These are phyloP conservation scores for Passer domesticus DNA, from an alignment of 2,113 vertebrate genomes.

Conservation along the genomic window DNA sequence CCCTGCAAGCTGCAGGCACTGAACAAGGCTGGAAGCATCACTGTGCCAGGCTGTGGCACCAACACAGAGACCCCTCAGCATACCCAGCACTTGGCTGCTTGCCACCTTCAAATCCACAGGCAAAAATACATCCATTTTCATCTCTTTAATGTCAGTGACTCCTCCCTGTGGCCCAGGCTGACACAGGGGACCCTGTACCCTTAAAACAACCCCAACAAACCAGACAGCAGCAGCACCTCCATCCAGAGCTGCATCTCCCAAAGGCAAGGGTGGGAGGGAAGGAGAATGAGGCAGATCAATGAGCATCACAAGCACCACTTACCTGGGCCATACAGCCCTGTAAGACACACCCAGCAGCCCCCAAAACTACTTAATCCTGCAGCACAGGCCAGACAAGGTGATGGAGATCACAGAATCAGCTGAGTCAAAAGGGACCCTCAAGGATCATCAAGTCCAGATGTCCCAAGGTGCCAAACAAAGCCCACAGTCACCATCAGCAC, in stretches of 20 bases:
- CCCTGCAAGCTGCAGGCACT: not conserved
- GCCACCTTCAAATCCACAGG: not conserved
- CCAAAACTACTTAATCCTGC: not conserved
- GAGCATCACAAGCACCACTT: not conserved
- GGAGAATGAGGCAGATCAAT: not conserved
- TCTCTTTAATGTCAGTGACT: not conserved
- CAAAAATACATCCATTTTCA: not conserved
- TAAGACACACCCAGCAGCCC: not conserved
- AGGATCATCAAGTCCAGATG: not conserved
- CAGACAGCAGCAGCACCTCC: not conserved
- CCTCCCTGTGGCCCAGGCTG: rapidly evolving
- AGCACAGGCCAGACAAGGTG: not conserved
- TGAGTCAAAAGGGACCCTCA: not conserved
- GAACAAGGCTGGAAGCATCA: not conserved
- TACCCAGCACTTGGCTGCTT: not conserved
- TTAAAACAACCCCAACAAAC: not conserved
- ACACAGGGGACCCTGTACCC: not conserved
- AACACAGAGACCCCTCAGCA: not conserved
- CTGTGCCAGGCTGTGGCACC: not conserved
- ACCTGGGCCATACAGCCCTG: not conserved
- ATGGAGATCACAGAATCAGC: not conserved
- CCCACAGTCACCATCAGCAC: not conserved
- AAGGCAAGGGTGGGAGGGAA: not conserved
- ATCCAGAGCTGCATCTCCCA: not conserved
- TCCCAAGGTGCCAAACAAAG: not conserved